phyloP scores from a whole-genome alignment of 2,797 vertebrate genomes.

The Scolopax bukidnonensis region DNA sequence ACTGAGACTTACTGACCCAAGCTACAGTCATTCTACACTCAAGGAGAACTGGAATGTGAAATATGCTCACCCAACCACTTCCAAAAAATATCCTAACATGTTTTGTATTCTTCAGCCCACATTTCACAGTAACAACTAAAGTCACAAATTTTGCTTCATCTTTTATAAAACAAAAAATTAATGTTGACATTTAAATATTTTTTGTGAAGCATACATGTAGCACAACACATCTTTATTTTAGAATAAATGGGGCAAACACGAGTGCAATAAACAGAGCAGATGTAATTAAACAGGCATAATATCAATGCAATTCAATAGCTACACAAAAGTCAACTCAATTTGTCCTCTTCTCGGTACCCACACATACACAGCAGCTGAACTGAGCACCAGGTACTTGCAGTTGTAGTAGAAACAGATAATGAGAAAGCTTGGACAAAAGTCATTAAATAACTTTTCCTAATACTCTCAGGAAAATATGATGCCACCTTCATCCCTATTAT shows the following conservation, averaged over 20 bases:
- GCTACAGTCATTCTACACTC: neutral
- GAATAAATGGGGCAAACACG: neutral
- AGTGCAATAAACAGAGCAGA: neutral
- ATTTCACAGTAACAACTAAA: neutral
- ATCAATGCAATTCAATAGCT: neutral
- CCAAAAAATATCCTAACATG: neutral
- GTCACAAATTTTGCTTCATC: neutral
- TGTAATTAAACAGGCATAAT: neutral
- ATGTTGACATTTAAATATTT: neutral
- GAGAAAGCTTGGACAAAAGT: neutral
- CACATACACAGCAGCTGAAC: neutral
- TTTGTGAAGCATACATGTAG: neutral
- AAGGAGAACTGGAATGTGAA: neutral
- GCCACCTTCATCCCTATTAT: accelerated
- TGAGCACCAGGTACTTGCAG: accelerated
- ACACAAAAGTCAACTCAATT: neutral
- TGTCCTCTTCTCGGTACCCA: neutral
- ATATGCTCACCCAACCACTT: neutral
- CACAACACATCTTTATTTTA: neutral
- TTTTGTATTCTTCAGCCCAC: neutral
- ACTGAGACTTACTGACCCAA: neutral
- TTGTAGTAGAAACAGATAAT: neutral
- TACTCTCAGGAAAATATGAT: neutral
- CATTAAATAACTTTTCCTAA: neutral
- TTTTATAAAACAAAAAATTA: neutral